Evolutionary conservation across 2,113 vertebrate genomes (phyloP).

Genomic region (Todiramphus chloris): DNA sequence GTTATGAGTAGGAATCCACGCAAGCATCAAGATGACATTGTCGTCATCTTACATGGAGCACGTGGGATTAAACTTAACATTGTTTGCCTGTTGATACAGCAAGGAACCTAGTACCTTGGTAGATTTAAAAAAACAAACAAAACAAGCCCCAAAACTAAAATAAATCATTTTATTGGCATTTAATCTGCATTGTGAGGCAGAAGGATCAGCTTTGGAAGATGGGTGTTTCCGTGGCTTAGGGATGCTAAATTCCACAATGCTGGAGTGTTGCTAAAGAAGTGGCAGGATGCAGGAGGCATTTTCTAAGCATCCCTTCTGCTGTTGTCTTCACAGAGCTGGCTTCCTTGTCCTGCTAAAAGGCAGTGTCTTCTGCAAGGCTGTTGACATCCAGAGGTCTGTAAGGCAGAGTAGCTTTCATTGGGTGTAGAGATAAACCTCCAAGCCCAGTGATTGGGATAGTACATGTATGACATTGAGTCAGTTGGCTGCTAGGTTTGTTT

Average conservation of each 20-base stretch:
- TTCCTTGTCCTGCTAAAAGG: not conserved
- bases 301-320: not conserved
- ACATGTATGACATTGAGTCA: not conserved
- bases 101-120: not conserved
- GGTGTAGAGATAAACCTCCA: not conserved
- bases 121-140: not conserved
- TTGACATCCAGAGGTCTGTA: not conserved
- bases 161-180: not conserved
- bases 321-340: not conserved
- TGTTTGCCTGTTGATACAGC: not conserved
- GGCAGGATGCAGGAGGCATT: not conserved
- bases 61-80: not conserved
- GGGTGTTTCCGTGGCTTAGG: not conserved
- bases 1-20: not conserved
- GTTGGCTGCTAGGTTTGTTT: not conserved
- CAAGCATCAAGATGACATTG: not conserved
- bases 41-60: not conserved
- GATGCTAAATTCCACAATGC: not conserved
- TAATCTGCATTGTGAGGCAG: not conserved
- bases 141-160: not conserved
- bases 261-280: not conserved
- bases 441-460: not conserved
- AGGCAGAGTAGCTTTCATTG: not conserved
- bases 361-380: not conserved
- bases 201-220: not conserved